phyloP scores from a whole-genome alignment of 1,140 invertebrate species.

The Lutraria rhynchaena region DNA sequence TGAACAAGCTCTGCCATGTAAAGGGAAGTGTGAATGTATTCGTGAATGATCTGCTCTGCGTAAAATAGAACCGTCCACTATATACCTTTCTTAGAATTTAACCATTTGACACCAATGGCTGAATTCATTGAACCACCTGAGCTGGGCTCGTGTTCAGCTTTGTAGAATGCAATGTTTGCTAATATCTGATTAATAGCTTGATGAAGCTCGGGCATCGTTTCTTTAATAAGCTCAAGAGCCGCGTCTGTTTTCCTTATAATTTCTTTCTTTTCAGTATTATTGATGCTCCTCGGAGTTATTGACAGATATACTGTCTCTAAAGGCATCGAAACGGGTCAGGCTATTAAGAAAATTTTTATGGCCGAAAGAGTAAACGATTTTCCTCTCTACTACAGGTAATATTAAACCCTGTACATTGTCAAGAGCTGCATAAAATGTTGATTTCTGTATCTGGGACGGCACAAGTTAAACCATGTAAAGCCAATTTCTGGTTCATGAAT shows the following conservation, averaged over 20 bases:
- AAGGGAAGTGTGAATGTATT: slow-evolving; percentile 25
- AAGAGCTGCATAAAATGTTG: slow-evolving; percentile 9
- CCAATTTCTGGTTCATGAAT: too few species aligned
- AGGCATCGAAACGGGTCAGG: slow-evolving; percentile 5
- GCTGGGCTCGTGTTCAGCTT: neutral
- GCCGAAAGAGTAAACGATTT: neutral
- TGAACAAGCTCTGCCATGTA: too few species aligned
- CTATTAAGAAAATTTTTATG: neutral
- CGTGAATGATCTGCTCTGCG: slow-evolving; percentile 21
- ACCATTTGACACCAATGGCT: slow-evolving; percentile 12
- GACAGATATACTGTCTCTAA: slow-evolving; percentile 1
- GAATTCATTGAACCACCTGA: slow-evolving; percentile 7
- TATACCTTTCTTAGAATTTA: neutral
- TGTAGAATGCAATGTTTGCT: slow-evolving; percentile 18
- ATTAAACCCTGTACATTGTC: slow-evolving; percentile 1
- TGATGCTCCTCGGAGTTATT: neutral
- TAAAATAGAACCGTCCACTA: too few species aligned
- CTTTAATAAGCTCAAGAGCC: neutral
- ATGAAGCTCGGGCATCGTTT: slow-evolving; percentile 13
- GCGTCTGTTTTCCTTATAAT: neutral
- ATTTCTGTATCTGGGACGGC: neutral
- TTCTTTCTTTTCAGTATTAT: neutral
- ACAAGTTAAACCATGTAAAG: too few species aligned
- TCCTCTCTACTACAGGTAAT: neutral
- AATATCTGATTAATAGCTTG: slow-evolving; percentile 7